Conservation (phyloP, 2,797 vertebrate genomes). For the Sebastes matsubarae region DNA sequence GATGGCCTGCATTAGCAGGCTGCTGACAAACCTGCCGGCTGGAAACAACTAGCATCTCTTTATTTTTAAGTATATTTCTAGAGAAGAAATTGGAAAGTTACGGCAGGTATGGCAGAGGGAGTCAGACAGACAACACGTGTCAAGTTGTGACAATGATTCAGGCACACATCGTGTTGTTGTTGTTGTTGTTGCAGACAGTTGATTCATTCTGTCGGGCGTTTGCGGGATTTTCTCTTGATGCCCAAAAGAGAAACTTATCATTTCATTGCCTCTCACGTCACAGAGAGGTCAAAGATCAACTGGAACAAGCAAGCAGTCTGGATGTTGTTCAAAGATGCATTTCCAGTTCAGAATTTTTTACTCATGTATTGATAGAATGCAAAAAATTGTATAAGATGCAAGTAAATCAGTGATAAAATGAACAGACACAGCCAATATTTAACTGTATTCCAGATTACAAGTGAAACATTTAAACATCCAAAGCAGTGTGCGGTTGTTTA, state of each 20-base stretch:
- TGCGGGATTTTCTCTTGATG: neutral
- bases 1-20: conserved; percentile 54
- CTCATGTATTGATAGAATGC: too few relatives aligned
- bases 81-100: neutral
- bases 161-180: neutral
- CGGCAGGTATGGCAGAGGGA: neutral
- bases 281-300: neutral
- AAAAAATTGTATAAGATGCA: neutral
- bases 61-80: conserved; percentile 25
- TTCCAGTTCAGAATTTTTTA: too few relatives aligned
- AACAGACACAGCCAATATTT: neutral
- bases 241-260: neutral
- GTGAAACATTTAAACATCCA: too few relatives aligned
- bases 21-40: conserved; percentile 53
- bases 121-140: neutral
- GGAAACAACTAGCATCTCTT: conserved; percentile 24
- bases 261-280: too few relatives aligned
- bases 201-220: neutral
- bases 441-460: too few relatives aligned
- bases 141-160: neutral
- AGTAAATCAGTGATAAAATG: neutral
- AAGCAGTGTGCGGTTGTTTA: too few relatives aligned
- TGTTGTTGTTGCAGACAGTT: neutral
- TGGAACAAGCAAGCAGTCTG: neutral
- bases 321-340: neutral